These are phyloP conservation scores for Ciona savignyi DNA, from an alignment of 23 tunicate species.

Conservation along the genomic window DNA sequence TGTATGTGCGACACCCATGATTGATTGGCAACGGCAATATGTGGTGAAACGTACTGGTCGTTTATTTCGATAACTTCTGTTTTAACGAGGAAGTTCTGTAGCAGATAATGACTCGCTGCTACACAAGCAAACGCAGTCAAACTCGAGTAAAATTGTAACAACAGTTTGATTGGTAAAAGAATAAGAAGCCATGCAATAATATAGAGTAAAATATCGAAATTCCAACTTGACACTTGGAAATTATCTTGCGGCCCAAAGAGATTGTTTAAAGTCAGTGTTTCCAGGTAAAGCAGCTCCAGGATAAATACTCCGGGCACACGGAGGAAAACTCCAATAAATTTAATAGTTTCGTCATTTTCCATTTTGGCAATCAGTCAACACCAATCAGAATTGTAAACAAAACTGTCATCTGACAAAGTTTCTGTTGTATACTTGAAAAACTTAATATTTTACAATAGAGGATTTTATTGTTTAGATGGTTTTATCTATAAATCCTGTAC, in stretches of 20 bases:
- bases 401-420: no score
- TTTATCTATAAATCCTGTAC: no score
- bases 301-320: constrained; percentile 44
- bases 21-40: no score
- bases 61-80: constrained; percentile 8
- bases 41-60: neutral
- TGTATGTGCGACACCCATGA: no score
- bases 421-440: no score
- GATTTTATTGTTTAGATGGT: neutral
- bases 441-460: neutral
- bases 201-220: constrained; percentile 34
- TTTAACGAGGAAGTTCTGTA: constrained; percentile 7
- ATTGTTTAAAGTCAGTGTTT: constrained; percentile 29
- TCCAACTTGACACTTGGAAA: neutral
- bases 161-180: constrained; percentile 32
- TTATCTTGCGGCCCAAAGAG: neutral
- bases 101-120: constrained; percentile 28
- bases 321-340: constrained; percentile 28
- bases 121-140: constrained; percentile 14
- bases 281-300: constrained; percentile 68
- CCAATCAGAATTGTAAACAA: no score
- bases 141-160: constrained; percentile 16
- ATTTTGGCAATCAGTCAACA: no score
- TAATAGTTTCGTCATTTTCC: constrained; percentile 3
- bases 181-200: constrained; percentile 44